Percentiles rank a stretch among this genome's conserved stretches.
Evolutionary conservation across 2,888 invertebrate genomes (phyloP).

Genomic region (Merodon equestris): DNA sequence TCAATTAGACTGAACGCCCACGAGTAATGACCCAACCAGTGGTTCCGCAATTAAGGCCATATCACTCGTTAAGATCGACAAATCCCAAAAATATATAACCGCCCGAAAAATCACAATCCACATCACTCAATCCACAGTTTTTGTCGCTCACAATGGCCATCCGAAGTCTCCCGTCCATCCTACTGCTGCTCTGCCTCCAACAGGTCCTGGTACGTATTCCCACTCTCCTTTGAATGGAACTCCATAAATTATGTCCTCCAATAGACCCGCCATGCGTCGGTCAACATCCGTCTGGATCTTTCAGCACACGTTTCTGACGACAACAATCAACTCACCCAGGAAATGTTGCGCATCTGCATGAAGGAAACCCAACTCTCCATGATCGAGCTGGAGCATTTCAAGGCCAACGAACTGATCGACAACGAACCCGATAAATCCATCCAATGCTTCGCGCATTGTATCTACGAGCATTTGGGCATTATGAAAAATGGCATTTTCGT

Average conservation of each 20-base stretch:
- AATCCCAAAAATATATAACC: conserved; percentile 45
- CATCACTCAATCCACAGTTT: conserved; percentile 19
- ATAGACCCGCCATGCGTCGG: conserved; percentile 34
- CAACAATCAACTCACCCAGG: conserved; percentile 60
- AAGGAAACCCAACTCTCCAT: conserved; percentile 74
- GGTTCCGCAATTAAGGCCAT: conserved; percentile 22
- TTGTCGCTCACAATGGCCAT: conserved; percentile 29
- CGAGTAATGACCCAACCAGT: conserved; percentile 19
- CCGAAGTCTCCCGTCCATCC: conserved; percentile 11
- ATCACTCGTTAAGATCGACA: conserved; percentile 31
- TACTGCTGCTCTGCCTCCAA: conserved; percentile 25
- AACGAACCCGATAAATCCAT: conserved; percentile 72
- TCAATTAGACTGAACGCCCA: conserved; percentile 26
- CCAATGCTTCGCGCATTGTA: conserved; percentile 74
- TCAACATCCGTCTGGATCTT: conserved; percentile 44
- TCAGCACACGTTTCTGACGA: conserved; percentile 50
- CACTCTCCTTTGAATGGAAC: not conserved
- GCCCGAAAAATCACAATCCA: not conserved
- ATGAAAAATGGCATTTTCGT: conserved; percentile 71
- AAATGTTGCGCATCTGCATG: conserved; percentile 72
- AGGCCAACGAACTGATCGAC: conserved; percentile 43
- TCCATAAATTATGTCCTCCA: not conserved
- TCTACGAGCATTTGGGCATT: conserved; percentile 73
- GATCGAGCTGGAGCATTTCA: conserved; percentile 73
- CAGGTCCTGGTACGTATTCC: conserved; percentile 37